These are phyloP conservation scores for Anniella stebbinsi DNA, from an alignment of 2,797 vertebrate genomes.

Conservation along the genomic window DNA sequence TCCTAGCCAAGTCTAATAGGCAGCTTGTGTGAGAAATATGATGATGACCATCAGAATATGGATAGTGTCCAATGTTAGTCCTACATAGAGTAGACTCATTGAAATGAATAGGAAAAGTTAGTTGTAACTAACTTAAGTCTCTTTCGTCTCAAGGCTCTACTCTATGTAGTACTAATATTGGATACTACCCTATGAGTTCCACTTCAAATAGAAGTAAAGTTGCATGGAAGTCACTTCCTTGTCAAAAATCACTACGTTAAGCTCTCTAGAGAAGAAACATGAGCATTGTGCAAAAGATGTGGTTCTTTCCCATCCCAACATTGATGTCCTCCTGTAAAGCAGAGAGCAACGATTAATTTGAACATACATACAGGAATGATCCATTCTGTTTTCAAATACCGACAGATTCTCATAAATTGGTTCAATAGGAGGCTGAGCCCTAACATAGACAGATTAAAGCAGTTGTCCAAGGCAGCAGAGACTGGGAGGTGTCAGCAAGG, in stretches of 20 bases:
- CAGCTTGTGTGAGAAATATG: not conserved
- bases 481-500: not conserved
- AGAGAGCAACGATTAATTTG: constrained; percentile 7
- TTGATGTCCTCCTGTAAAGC: not conserved
- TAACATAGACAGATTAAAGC: not conserved
- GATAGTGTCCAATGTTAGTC: not conserved
- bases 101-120: too few relatives aligned
- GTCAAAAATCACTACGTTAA: not conserved
- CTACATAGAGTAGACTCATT: too few relatives aligned
- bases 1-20: not conserved
- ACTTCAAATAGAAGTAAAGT: too few relatives aligned
- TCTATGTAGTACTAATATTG: too few relatives aligned
- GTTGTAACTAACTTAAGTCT: too few relatives aligned
- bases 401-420: not conserved
- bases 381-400: constrained; percentile 1
- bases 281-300: not conserved
- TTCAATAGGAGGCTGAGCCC: not conserved
- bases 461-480: not conserved
- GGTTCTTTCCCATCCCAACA: not conserved
- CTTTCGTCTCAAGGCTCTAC: too few relatives aligned
- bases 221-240: not conserved
- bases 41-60: not conserved
- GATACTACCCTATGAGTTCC: not conserved
- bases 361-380: not conserved
- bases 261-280: not conserved